Percentiles rank a stretch among this genome's conserved stretches.
Evolutionary conservation across 2,797 vertebrate species (phyloP).

Genomic region (Pachyuromys duprasi): DNA sequence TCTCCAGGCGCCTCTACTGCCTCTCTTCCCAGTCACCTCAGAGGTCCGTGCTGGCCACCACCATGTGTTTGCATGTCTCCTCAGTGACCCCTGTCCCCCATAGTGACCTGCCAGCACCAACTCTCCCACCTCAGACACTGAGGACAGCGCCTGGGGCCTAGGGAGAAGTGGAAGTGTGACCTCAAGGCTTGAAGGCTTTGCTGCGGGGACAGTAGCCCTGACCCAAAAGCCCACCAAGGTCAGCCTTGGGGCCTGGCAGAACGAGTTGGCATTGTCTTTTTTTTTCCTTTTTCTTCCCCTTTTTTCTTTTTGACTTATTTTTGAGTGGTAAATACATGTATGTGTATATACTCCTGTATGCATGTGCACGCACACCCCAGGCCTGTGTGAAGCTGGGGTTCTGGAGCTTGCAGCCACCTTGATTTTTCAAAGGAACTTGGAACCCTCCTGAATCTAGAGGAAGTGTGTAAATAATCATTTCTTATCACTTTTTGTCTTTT

Average conservation of each 20-base stretch:
- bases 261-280: background rate
- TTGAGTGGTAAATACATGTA: background rate
- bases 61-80: background rate
- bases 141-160: rapidly evolving
- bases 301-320: background rate
- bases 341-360: background rate
- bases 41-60: background rate
- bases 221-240: background rate
- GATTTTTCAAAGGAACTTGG: conserved; percentile 45
- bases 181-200: background rate
- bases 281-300: background rate
- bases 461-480: conserved; percentile 82
- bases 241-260: rapidly evolving
- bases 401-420: conserved; percentile 18
- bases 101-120: background rate
- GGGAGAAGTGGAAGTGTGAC: background rate
- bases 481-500: conserved; percentile 70
- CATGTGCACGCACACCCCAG: background rate
- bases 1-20: background rate
- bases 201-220: rapidly evolving
- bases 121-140: background rate
- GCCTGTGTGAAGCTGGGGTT: background rate
- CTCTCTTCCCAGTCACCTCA: background rate
- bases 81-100: background rate
- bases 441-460: conserved; percentile 34